A percentile compares a stretch with the other conserved stretches of the same genome.
These are phyloP conservation scores for Orchesella flavescens DNA, from an alignment of 2,888 invertebrate species.

Conservation along the genomic window DNA sequence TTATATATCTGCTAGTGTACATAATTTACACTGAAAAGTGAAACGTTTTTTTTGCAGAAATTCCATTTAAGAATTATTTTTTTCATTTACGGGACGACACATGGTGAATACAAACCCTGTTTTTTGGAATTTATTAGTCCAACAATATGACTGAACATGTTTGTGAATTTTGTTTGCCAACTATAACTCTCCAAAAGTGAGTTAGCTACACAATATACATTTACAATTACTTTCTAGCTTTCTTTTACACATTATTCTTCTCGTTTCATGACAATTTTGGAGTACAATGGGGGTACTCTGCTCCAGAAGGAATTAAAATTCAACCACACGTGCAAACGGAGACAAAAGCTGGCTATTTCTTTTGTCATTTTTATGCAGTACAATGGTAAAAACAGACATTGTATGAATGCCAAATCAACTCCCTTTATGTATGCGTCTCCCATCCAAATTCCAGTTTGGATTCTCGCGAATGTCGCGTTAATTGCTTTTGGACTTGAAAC, in stretches of 20 bases:
- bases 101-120: not conserved
- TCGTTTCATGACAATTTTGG: not conserved
- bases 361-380: not conserved
- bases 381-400: not conserved
- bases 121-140: slow-evolving; percentile 2
- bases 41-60: not conserved
- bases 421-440: not conserved
- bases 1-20: too few relatives aligned
- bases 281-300: not conserved
- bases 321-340: not conserved
- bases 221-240: not conserved
- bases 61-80: not conserved
- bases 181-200: not conserved
- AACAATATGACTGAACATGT: not conserved
- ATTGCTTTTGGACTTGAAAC: not conserved
- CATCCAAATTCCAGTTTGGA: not conserved
- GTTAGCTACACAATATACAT: not conserved
- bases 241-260: too few relatives aligned
- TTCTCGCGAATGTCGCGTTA: not conserved
- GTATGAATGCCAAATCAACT: not conserved
- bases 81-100: not conserved
- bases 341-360: not conserved
- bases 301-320: not conserved
- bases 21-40: not conserved
- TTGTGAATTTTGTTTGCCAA: not conserved